Evolutionary conservation across 2,797 vertebrate genomes (phyloP).

Genomic region (Acanthurus tractus): DNA sequence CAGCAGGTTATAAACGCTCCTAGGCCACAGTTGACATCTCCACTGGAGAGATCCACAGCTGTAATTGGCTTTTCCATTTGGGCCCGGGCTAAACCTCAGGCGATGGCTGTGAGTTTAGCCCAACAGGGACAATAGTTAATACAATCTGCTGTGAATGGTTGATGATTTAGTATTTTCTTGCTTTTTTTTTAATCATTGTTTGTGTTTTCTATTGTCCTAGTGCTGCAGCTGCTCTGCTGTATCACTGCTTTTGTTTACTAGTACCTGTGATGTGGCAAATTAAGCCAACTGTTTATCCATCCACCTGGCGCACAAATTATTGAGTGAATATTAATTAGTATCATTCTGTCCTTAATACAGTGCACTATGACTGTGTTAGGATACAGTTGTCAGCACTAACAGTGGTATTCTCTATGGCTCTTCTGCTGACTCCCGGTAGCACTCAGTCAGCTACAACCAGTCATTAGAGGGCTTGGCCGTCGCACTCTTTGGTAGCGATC

Average conservation of each 20-base stretch:
- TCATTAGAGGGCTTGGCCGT: constrained; percentile 75
- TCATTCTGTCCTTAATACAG: constrained; percentile 74
- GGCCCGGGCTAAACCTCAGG: constrained; percentile 35
- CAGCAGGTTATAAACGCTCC: constrained; percentile 51
- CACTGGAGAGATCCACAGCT: constrained; percentile 71
- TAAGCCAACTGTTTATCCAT: constrained; percentile 66
- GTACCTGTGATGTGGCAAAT: constrained; percentile 56
- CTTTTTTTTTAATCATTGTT: constrained; percentile 11
- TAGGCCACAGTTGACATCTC: constrained; percentile 69
- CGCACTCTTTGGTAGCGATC: constrained; percentile 73
- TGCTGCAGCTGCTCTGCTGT: constrained; percentile 45
- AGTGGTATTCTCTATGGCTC: constrained; percentile 76
- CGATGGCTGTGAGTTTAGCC: constrained; percentile 20
- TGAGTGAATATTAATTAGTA: constrained; percentile 85
- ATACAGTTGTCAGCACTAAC: constrained; percentile 88
- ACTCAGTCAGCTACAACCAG: constrained; percentile 64
- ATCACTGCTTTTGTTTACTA: constrained; percentile 65
- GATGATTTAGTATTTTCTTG: constrained; percentile 23
- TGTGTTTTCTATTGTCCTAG: constrained; percentile 18
- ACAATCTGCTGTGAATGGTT: constrained; percentile 32
- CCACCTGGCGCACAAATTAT: constrained; percentile 76
- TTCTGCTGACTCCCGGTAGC: constrained; percentile 63
- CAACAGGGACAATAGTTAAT: constrained; percentile 31
- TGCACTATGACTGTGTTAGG: constrained; percentile 80
- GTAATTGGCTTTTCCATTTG: constrained; percentile 64